phyloP scores from a whole-genome alignment of 2,113 vertebrate genomes.

The Coracopsis vasa region DNA sequence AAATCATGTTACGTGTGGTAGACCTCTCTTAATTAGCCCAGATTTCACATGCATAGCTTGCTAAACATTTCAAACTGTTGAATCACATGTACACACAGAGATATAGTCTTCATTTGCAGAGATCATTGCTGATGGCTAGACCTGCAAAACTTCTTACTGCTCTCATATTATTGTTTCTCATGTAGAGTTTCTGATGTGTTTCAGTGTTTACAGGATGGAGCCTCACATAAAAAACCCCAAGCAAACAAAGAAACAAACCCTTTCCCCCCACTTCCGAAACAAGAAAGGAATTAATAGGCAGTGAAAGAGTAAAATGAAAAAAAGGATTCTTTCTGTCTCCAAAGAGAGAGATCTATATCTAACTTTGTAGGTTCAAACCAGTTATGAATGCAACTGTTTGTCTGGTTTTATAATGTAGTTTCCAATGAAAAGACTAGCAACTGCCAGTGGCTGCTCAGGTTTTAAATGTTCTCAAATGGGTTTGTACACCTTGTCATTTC shows the following conservation, averaged over 20 bases:
- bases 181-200: neutral
- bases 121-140: neutral
- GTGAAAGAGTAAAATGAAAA: neutral
- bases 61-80: neutral
- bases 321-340: neutral
- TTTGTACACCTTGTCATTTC: neutral
- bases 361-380: neutral
- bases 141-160: neutral
- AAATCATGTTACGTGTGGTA: neutral
- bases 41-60: neutral
- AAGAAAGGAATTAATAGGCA: neutral
- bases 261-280: neutral
- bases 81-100: neutral
- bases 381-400: neutral
- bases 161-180: neutral
- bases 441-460: neutral
- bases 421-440: neutral
- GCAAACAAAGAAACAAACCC: neutral
- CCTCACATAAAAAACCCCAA: neutral
- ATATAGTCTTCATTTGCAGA: neutral
- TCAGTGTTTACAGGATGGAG: neutral
- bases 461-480: neutral
- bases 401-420: neutral
- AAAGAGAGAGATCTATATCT: neutral
- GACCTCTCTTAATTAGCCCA: neutral